phyloP scores from a whole-genome alignment of 1,140 invertebrate genomes.

The Nomia melanderi region DNA sequence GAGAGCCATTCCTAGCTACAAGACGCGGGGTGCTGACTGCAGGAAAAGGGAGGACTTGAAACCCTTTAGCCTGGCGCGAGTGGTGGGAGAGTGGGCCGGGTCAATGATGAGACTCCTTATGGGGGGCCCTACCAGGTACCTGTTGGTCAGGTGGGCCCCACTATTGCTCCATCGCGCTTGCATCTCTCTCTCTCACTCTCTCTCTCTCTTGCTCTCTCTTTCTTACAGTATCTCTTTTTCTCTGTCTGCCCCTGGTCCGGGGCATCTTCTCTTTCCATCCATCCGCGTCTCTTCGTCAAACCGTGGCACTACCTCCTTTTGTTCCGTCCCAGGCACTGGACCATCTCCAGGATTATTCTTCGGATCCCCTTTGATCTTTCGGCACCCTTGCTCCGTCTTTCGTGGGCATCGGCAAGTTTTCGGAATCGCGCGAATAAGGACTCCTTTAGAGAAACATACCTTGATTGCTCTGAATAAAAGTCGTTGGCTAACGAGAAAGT shows the following conservation, averaged over 20 bases:
- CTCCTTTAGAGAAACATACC: slow-evolving; percentile 10
- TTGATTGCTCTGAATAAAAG: slow-evolving; percentile 9
- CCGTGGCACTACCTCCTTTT: slow-evolving; percentile 40
- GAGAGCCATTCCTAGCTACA: slow-evolving; percentile 37
- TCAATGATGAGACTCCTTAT: slow-evolving; percentile 74
- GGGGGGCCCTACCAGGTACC: slow-evolving; percentile 70
- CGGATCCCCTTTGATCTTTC: slow-evolving; percentile 70
- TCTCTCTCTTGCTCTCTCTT: too few species aligned
- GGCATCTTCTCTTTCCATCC: slow-evolving; percentile 30
- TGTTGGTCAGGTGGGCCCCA: slow-evolving; percentile 74
- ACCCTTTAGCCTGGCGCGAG: slow-evolving; percentile 49
- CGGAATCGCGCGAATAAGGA: slow-evolving; percentile 29
- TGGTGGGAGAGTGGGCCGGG: slow-evolving; percentile 68
- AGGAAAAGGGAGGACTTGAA: slow-evolving; percentile 58
- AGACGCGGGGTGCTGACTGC: slow-evolving; percentile 50
- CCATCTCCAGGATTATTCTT: slow-evolving; percentile 60
- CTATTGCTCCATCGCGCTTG: slow-evolving; percentile 54
- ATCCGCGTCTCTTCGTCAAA: slow-evolving; percentile 35
- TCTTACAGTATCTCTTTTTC: too few species aligned
- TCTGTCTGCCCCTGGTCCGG: neutral
- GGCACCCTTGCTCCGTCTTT: slow-evolving; percentile 61
- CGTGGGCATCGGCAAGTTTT: slow-evolving; percentile 15
- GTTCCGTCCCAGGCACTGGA: slow-evolving; percentile 31
- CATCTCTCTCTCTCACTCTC: too few species aligned
- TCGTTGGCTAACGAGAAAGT: neutral